These are phyloP conservation scores for Australoheros scitulus DNA, from an alignment of 2,113 vertebrate species.

Conservation along the genomic window DNA sequence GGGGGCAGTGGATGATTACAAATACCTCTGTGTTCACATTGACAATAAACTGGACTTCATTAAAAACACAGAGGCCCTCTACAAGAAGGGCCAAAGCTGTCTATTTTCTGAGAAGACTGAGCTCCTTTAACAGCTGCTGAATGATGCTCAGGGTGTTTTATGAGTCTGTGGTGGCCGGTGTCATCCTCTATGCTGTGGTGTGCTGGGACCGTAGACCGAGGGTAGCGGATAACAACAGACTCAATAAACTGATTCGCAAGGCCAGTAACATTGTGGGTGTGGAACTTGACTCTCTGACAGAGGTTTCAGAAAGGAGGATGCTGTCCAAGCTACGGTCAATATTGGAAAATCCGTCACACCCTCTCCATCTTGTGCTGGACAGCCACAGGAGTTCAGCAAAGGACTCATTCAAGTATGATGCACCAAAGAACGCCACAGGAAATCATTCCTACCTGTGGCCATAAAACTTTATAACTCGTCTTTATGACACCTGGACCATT, in stretches of 20 bases:
- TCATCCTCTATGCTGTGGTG: not conserved
- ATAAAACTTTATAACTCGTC: not conserved
- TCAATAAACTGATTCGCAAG: constrained; percentile 3
- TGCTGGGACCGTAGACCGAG: not conserved
- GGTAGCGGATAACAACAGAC: not conserved
- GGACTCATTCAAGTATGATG: not conserved
- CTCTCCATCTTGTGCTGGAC: not conserved
- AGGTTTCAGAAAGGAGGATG: not conserved
- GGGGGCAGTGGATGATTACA: not conserved
- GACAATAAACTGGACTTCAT: not conserved
- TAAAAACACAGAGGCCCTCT: no score
- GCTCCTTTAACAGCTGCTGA: not conserved
- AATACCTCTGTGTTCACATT: not conserved
- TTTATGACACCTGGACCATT: not conserved
- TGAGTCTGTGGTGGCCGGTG: not conserved
- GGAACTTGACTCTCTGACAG: constrained; percentile 1
- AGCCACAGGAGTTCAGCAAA: not conserved
- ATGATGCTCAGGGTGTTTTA: not conserved
- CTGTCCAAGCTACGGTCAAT: not conserved
- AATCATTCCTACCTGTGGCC: not conserved
- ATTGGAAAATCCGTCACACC: not conserved
- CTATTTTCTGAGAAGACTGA: not conserved
- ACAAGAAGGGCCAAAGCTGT: not conserved
- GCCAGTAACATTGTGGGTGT: constrained; percentile 11
- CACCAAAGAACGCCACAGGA: not conserved